Evolutionary conservation across 2,113 vertebrate species (phyloP), one percentile per base, ranked within the genome.

Genomic region (Muntiacus muntjak): DNA sequence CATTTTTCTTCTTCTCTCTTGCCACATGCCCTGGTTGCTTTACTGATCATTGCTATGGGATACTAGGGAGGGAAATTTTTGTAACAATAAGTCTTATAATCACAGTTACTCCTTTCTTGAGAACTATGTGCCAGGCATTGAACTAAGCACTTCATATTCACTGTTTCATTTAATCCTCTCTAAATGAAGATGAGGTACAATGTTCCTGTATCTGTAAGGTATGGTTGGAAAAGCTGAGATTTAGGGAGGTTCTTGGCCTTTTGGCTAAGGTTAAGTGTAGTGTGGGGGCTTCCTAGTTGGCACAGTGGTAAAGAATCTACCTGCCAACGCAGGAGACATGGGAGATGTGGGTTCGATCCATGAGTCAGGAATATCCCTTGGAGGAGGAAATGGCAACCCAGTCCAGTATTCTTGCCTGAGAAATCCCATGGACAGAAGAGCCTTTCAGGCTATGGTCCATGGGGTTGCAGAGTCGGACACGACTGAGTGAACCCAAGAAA

Each of bases 91-190:
- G 30, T 81, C 50, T 55, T 55, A 3, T 25, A 1, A 17, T 43
- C 78, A 17, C 19, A 60, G 36, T 33, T 9, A 19, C 78, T 60
- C 0, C 33, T 28, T 30, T 60, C 90, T 78, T 45, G 36, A 33
- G 55, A 78, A 36, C 47, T 45, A 1, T 1, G 12, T 19, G 52
- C 78, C 36, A 28, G 71, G 50, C 45, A 1, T 2, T 36, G 97
- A 62, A 45, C 13, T 62, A 9, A 43, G 50, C 1, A 23, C 8
- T n/a, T 25, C 23, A 5, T 0, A 15, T 9, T 9, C 16, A 11
- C 7, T 25, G 28, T 84, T n/a, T 64, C 36, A 6, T 17, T 85
- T 21, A 7, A 8, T 36, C 74, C 54, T 60, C 54, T 9, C 55
- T 43, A 9, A 26, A 21, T 1, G 25, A 54, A 54, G 67, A 16